Base-by-base conservation (phyloP, 2,888 invertebrate genomes). In the Spisula solida region DNA sequence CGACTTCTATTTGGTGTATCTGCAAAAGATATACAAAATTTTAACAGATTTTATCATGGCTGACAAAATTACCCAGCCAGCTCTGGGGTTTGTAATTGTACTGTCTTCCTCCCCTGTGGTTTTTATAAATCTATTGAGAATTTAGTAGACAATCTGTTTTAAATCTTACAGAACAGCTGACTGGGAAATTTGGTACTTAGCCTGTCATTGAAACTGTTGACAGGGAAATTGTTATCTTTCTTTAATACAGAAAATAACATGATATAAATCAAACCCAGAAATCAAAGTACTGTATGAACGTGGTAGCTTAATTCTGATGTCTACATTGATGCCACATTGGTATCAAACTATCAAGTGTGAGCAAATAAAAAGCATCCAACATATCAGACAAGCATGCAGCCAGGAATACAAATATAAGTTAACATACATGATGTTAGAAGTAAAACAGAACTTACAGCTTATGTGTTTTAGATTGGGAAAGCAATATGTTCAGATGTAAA, bases 41-140 rank as follows among this genome's bases (percentile, higher is more conserved):
- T 83, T 70, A 83, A 70, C 82, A 83, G 82, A 83, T 83, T 83
- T 83, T 83, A 83, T 83, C 82, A 83, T 14, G 25, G 70, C 70
- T 70, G 48, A 83, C 47, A 70, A 70, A 83, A 70, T 83, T 60
- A 47, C 82, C 60, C 70, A 70, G 70, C 29, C 29, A 70, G 70
- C 41, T 29, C 70, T 70, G 70, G 25, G 14, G 25, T 70, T 70
- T 70, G 31, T 70, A 29, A 70, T 70, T 70, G 70, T 70, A 41
- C 79, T 79, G 79, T 41, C 79, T 20, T 47, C 34, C n/a, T 10
- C n/a, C n/a, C 79, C 79, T 79, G n/a, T 20, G 79, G 41, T 79
- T 79, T 79, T 79, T 70, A 70, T 70, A 70, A 70, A 70, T 70
- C 70, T 31, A 70, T 70, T 70, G 25, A 70, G 70, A 70, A 25